phyloP scores from a whole-genome alignment of 2,888 invertebrate genomes.

The Agrotis segetum region DNA sequence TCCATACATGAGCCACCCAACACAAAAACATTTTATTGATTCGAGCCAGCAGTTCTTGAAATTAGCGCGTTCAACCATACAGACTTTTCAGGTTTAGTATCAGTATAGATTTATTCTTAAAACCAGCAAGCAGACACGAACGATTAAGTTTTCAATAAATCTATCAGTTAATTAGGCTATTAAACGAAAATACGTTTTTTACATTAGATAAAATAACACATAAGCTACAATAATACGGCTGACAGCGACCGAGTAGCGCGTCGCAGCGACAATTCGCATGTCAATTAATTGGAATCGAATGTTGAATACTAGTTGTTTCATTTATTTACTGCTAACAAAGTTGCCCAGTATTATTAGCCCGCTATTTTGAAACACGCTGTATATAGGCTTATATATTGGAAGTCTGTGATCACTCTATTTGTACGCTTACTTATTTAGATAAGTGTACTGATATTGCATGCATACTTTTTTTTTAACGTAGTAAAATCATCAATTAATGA shows the following conservation, averaged over 20 bases:
- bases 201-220: not conserved
- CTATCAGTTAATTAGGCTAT: not conserved
- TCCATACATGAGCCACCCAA: too few relatives aligned
- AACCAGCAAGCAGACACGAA: not conserved
- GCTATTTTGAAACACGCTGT: constrained; percentile 36
- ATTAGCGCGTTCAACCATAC: too few relatives aligned
- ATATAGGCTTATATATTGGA: constrained; percentile 1
- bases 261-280: constrained; percentile 54
- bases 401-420: not conserved
- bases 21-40: too few relatives aligned
- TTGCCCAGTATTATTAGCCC: constrained; percentile 53
- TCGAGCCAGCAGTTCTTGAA: too few relatives aligned
- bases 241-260: constrained; percentile 34
- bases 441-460: too few relatives aligned
- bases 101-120: not conserved
- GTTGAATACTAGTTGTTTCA: constrained; percentile 51
- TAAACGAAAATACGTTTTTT: not conserved
- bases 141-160: not conserved
- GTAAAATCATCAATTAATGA: too few relatives aligned
- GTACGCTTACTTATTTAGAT: too few relatives aligned
- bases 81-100: too few relatives aligned
- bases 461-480: too few relatives aligned
- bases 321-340: constrained; percentile 54
- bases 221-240: constrained; percentile 2
- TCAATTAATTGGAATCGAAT: constrained; percentile 61